phyloP scores from a whole-genome alignment of 2,797 vertebrate genomes.

The Clamator glandarius region DNA sequence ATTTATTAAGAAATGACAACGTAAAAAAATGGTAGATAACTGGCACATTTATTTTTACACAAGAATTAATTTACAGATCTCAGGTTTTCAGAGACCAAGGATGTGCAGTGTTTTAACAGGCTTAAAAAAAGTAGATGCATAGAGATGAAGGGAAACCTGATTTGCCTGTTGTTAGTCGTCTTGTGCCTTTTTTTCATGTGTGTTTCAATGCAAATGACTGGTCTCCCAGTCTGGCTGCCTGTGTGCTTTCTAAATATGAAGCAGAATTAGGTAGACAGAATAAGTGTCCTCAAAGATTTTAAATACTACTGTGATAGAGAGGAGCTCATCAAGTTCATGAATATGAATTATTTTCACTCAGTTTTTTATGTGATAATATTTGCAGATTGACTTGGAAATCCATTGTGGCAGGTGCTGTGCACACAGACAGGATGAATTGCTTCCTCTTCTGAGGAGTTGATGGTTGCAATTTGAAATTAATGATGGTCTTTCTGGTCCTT shows the following conservation, averaged over 20 bases:
- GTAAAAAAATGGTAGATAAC: not conserved
- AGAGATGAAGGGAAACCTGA: not conserved
- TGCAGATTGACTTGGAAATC: not conserved
- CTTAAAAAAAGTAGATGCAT: not conserved
- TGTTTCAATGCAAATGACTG: not conserved
- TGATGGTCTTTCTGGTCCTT: not conserved
- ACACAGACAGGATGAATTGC: not conserved
- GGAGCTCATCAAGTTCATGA: not conserved
- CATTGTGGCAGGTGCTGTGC: not conserved
- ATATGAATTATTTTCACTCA: not conserved
- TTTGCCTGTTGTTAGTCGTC: not conserved
- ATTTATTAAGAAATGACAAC: not conserved
- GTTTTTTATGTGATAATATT: not conserved
- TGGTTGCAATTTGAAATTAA: constrained; percentile 15
- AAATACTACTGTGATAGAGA: not conserved
- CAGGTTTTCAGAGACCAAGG: not conserved
- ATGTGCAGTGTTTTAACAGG: not conserved
- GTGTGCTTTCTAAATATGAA: not conserved
- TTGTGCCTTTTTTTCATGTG: not conserved
- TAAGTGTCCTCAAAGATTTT: not conserved
- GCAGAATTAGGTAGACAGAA: not conserved
- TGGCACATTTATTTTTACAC: not conserved
- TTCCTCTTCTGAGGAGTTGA: constrained; percentile 1
- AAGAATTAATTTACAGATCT: not conserved
- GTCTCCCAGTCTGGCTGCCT: not conserved